Evolutionary conservation across 1,140 invertebrate genomes (phyloP).

Genomic region (Papilio aristodemus): DNA sequence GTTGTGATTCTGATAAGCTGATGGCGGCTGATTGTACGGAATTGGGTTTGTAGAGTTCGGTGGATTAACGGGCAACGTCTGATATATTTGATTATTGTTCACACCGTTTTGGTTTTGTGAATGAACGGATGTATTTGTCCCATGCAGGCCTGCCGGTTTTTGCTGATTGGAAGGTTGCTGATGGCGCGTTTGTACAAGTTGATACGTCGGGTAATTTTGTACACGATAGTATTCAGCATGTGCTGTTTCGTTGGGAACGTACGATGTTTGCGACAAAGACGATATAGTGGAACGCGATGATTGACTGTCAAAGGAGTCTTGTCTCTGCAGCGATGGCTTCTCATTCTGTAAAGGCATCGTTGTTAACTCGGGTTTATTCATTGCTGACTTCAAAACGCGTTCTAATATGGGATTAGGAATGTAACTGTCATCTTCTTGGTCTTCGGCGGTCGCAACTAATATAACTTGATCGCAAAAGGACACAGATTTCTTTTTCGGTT

Average conservation of each 20-base stretch:
- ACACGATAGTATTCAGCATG: conserved; percentile 80
- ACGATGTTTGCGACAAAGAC: conserved; percentile 69
- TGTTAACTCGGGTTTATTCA: conserved; percentile 86
- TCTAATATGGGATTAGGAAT: conserved; percentile 95
- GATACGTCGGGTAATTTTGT: conserved; percentile 75
- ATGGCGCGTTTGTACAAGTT: conserved; percentile 58
- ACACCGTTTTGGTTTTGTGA: conserved; percentile 46
- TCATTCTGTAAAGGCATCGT: conserved; percentile 74
- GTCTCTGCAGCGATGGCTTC: conserved; percentile 71
- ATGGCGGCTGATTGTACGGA: conserved; percentile 67
- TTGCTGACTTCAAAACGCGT: conserved; percentile 89
- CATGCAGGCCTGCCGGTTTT: conserved; percentile 58
- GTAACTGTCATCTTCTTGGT: conserved; percentile 93
- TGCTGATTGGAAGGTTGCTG: conserved; percentile 67
- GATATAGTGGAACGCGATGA: conserved; percentile 78
- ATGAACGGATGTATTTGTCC: conserved; percentile 53
- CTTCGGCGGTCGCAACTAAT: conserved; percentile 93
- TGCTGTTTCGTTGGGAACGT: conserved; percentile 54
- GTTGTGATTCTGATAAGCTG: conserved; percentile 56
- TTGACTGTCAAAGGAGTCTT: conserved; percentile 80
- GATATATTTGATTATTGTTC: conserved; percentile 67
- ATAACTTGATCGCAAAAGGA: conserved; percentile 97
- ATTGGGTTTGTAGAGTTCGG: conserved; percentile 60
- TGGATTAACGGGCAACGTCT: conserved; percentile 55
- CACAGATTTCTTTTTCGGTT: conserved; percentile 94